These are phyloP conservation scores for Oxyura jamaicensis DNA, from an alignment of 2,113 vertebrate species.

Conservation along the genomic window DNA sequence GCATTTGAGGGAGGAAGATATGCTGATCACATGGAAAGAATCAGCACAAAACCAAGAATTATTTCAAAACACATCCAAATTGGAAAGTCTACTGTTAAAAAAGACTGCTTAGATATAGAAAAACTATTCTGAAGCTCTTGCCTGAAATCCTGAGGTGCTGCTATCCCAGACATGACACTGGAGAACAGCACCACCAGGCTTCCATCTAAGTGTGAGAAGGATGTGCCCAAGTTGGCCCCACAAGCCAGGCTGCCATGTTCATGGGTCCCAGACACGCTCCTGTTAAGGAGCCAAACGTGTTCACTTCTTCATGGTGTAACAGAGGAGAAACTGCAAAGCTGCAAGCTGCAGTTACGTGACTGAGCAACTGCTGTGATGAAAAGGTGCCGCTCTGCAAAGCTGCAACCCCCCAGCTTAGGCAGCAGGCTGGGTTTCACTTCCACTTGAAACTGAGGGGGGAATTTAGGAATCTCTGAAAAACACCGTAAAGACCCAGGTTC, in stretches of 20 bases:
- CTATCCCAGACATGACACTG: background rate
- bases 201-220: background rate
- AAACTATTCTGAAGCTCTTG: background rate
- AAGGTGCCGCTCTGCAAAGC: background rate
- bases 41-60: background rate
- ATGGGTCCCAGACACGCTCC: constrained; percentile 40
- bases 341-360: background rate
- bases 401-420: background rate
- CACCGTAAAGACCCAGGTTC: rapidly evolving
- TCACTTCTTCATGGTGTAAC: constrained; percentile 16
- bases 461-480: constrained; percentile 26
- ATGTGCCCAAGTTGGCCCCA: background rate
- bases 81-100: background rate
- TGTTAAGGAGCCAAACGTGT: background rate
- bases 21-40: background rate
- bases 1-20: background rate
- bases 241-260: background rate
- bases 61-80: background rate
- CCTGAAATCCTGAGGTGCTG: background rate
- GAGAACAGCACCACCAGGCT: background rate
- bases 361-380: background rate
- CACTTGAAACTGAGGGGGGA: background rate
- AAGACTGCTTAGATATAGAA: background rate
- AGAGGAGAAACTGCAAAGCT: background rate
- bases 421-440: constrained; percentile 38